Base-by-base conservation (phyloP, 2,888 invertebrate genomes). In the Rhingia rostrata region DNA sequence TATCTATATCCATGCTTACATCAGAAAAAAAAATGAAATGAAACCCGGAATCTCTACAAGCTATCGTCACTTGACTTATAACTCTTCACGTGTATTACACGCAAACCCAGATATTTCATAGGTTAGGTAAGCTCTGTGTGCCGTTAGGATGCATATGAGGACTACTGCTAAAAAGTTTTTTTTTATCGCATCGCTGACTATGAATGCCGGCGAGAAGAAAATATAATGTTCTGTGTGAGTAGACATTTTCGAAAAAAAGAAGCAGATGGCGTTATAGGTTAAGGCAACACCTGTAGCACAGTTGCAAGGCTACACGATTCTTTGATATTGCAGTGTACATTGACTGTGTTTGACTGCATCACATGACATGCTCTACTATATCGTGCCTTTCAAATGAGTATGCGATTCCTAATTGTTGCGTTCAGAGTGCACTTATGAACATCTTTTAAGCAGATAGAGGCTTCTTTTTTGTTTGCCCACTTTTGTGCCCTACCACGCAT, bases 211-310 rank as follows among this genome's bases (percentile, higher is more conserved):
- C 9, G 4, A 6, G 14, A n/a, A 45, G 43, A 56, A 45, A 47
- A 30, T 33, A 6, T 14, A 33, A 6, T 22, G 9, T 22, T 7
- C 43, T 3, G 10, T 12, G 33, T n/a, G 10, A 22, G 9, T 2
- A 12, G 45, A 39, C 22, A 43, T 5, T 37, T 6, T 0, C 35
- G 3, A 10, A 30, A 6, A 6, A 4, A 6, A 22, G 32, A 14
- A 7, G 9, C 22, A 14, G 10, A 6, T 22, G 32, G 30, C 37
- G 12, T 12, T 63, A 39, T 63, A 67, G 67, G 53, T 53, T 49
- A 67, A 61, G 43, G 45, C 74, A 80, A 56, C 83, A 83, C 79
- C 82, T 83, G 79, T 83, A 49, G 83, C 69, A 58, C 41, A 14
- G 7, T 43, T 64, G 43, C 54, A 73, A 78, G 67, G 66, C 61